A percentile compares a stretch with the other conserved stretches of the same genome.
These are phyloP conservation scores for Sarcophaga bullata DNA, from an alignment of 1,140 invertebrate genomes.

Conservation along the genomic window DNA sequence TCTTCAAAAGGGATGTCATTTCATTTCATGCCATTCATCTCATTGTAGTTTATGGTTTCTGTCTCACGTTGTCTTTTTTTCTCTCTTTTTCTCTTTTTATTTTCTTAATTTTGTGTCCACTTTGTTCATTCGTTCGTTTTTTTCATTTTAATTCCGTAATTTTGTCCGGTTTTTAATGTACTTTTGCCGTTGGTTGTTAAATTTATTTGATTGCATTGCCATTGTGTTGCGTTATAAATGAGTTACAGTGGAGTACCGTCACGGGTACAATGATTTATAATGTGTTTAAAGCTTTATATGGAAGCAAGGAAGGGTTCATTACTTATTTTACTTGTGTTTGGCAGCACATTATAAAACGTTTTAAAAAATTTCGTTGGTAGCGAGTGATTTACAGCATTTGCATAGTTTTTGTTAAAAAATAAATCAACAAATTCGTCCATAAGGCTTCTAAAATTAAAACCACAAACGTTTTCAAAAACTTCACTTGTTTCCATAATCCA, in stretches of 20 bases:
- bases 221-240: neutral
- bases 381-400: too few relatives aligned
- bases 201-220: neutral
- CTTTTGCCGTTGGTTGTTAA: neutral
- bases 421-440: neutral
- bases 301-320: too few relatives aligned
- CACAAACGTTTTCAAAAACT: too few relatives aligned
- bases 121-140: too few relatives aligned
- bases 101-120: neutral
- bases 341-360: too few relatives aligned
- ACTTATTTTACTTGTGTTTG: too few relatives aligned
- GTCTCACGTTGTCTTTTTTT: neutral
- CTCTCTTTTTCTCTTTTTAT: neutral
- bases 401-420: neutral
- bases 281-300: too few relatives aligned
- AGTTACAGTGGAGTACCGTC: neutral
- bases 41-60: neutral
- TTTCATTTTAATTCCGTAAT: neutral
- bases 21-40: neutral
- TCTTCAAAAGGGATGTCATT: slow-evolving; percentile 2
- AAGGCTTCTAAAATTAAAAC: too few relatives aligned
- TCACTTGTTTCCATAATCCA: too few relatives aligned
- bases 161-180: neutral
- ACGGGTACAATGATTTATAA: too few relatives aligned
- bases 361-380: too few relatives aligned